A percentile compares a stretch with the other conserved stretches of the same genome.
Evolutionary conservation across 2,113 vertebrate genomes (phyloP).

Genomic region (Petrocephalus microphthalmus): DNA sequence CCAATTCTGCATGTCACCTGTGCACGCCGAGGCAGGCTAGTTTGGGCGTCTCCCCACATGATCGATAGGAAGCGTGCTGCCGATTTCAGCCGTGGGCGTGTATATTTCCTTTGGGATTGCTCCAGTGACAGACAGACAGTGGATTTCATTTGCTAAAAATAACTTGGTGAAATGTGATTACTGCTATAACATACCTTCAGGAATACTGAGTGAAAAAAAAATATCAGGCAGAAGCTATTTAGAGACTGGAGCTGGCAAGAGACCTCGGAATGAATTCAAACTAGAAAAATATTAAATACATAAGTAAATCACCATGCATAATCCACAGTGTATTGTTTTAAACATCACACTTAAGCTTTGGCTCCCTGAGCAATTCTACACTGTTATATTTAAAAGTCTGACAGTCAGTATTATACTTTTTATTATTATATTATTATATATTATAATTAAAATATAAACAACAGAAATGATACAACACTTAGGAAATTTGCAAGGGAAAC

Average conservation of each 20-base stretch:
- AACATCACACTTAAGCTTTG: neutral
- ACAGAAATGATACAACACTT: neutral
- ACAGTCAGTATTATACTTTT: neutral
- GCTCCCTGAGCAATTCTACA: neutral
- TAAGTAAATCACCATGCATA: neutral
- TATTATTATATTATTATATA: neutral
- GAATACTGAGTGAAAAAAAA: slow-evolving; percentile 28
- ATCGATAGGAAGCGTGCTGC: slow-evolving; percentile 51
- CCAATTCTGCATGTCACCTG: neutral
- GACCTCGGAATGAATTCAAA: neutral
- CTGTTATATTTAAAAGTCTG: neutral
- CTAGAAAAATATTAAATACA: neutral
- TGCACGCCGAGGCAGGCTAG: slow-evolving; percentile 32
- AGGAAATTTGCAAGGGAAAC: neutral
- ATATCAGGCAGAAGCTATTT: slow-evolving; percentile 37
- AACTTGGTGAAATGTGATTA: slow-evolving; percentile 49
- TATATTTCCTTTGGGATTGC: slow-evolving; percentile 52
- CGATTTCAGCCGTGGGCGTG: slow-evolving; percentile 49
- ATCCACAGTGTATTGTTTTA: neutral
- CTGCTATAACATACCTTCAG: slow-evolving; percentile 41
- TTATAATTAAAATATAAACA: neutral
- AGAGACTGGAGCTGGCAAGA: slow-evolving; percentile 25
- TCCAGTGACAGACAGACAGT: slow-evolving; percentile 37
- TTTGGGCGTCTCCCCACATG: slow-evolving; percentile 47
- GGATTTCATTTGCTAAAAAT: slow-evolving; percentile 57